Percentiles rank a stretch among this genome's conserved stretches.
phyloP scores from a whole-genome alignment of 2,888 invertebrate genomes.

The Protonemura montana region DNA sequence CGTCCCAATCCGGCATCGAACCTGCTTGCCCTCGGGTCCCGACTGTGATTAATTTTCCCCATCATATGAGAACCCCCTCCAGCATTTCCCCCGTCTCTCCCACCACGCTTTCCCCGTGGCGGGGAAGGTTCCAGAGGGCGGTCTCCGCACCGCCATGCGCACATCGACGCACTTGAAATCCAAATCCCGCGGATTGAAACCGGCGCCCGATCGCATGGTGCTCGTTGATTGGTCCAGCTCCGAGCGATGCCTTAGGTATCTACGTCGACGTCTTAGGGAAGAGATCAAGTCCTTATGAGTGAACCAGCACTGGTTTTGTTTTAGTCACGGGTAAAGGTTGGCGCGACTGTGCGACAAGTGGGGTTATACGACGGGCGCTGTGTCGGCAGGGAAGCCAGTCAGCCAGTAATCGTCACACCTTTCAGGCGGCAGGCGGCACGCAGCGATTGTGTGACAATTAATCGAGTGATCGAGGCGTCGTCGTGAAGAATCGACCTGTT shows the following conservation, averaged over 20 bases:
- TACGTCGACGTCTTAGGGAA: constrained; percentile 18
- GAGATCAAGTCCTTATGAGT: not conserved
- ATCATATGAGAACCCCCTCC: constrained; percentile 32
- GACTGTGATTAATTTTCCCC: constrained; percentile 1
- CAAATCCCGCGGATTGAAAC: constrained; percentile 27
- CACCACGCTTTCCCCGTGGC: not conserved
- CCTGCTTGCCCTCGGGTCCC: not conserved
- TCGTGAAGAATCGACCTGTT: not conserved
- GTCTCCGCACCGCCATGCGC: constrained; percentile 13
- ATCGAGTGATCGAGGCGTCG: not conserved
- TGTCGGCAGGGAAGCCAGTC: not conserved
- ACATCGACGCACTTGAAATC: constrained; percentile 8
- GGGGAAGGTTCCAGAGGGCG: constrained; percentile 25
- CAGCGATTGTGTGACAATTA: not conserved
- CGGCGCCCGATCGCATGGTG: constrained; percentile 14
- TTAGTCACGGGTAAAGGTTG: constrained; percentile 27
- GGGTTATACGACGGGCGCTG: not conserved
- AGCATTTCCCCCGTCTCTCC: not conserved
- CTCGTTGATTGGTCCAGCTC: constrained; percentile 14
- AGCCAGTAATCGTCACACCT: not conserved
- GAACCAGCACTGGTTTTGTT: constrained; percentile 16
- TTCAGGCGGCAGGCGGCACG: not conserved
- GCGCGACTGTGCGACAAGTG: constrained; percentile 31
- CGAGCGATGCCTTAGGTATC: constrained; percentile 26
- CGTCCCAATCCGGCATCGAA: not conserved